phyloP scores from a whole-genome alignment of 2,888 invertebrate genomes.

The Ornithoptera priamus region DNA sequence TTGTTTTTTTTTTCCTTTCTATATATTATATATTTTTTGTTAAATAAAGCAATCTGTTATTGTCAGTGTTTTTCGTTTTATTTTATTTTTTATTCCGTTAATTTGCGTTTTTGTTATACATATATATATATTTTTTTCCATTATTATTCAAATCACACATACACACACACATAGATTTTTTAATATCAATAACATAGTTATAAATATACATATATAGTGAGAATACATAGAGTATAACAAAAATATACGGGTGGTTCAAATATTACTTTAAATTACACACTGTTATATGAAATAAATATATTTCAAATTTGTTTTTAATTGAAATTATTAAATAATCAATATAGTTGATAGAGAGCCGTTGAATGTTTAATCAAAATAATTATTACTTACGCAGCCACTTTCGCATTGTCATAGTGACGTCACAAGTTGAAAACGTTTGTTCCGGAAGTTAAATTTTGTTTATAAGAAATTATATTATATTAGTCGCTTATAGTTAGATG shows the following conservation, averaged over 20 bases:
- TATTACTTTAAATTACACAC: slow-evolving; percentile 45
- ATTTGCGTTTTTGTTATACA: slow-evolving; percentile 35
- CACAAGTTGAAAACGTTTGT: slow-evolving; percentile 16
- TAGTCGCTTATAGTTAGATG: slow-evolving; percentile 45
- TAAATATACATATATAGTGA: slow-evolving; percentile 66
- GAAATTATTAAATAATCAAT: slow-evolving; percentile 22
- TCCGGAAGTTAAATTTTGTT: slow-evolving; percentile 14
- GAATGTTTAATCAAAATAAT: slow-evolving; percentile 30
- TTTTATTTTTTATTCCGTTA: slow-evolving; percentile 63
- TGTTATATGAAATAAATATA: slow-evolving; percentile 42
- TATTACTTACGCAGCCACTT: slow-evolving; percentile 27
- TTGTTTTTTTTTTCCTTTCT: slow-evolving; percentile 65
- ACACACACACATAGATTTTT: slow-evolving; percentile 38
- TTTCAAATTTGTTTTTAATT: slow-evolving; percentile 39
- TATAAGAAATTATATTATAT: slow-evolving; percentile 29
- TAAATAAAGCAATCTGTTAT: slow-evolving; percentile 81
- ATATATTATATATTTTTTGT: slow-evolving; percentile 80
- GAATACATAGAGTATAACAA: slow-evolving; percentile 59
- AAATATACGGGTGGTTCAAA: slow-evolving; percentile 72
- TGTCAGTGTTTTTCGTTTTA: slow-evolving; percentile 65
- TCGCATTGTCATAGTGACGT: slow-evolving; percentile 25
- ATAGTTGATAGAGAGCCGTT: slow-evolving; percentile 29
- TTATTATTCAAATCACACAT: slow-evolving; percentile 40
- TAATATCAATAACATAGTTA: slow-evolving; percentile 47
- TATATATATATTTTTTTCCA: slow-evolving; percentile 24